These are phyloP conservation scores for Lochmaea crataegi DNA, from an alignment of 2,888 invertebrate genomes.

Conservation along the genomic window DNA sequence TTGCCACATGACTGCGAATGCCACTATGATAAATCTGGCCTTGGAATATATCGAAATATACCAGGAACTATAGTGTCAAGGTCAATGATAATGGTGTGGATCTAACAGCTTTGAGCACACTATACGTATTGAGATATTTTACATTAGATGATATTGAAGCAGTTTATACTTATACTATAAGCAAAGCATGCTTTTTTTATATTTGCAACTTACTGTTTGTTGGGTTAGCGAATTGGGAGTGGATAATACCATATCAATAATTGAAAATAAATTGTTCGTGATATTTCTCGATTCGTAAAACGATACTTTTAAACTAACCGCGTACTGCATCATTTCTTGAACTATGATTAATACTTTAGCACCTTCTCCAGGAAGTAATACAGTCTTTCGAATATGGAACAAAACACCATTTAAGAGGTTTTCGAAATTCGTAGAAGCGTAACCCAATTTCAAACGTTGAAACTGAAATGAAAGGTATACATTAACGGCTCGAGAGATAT, in stretches of 20 bases:
- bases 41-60: too few relatives aligned
- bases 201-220: conserved; percentile 72
- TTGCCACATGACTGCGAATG: too few relatives aligned
- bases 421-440: conserved; percentile 71
- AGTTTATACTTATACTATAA: too few relatives aligned
- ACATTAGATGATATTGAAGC: too few relatives aligned
- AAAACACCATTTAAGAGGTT: conserved; percentile 70
- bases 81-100: too few relatives aligned
- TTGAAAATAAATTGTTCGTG: conserved; percentile 70
- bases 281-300: conserved; percentile 58
- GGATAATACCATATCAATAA: conserved; percentile 75
- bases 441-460: conserved; percentile 71
- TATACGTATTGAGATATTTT: too few relatives aligned
- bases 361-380: conserved; percentile 73
- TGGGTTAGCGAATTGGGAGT: conserved; percentile 77
- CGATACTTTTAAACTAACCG: conserved; percentile 53
- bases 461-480: conserved; percentile 63
- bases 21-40: too few relatives aligned
- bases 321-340: conserved; percentile 70
- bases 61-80: too few relatives aligned
- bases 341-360: conserved; percentile 71
- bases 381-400: conserved; percentile 63
- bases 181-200: background rate
- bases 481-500: background rate
- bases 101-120: too few relatives aligned